These are phyloP conservation scores for Platyscapa corneri DNA, from an alignment of 1,140 invertebrate species.

Conservation along the genomic window DNA sequence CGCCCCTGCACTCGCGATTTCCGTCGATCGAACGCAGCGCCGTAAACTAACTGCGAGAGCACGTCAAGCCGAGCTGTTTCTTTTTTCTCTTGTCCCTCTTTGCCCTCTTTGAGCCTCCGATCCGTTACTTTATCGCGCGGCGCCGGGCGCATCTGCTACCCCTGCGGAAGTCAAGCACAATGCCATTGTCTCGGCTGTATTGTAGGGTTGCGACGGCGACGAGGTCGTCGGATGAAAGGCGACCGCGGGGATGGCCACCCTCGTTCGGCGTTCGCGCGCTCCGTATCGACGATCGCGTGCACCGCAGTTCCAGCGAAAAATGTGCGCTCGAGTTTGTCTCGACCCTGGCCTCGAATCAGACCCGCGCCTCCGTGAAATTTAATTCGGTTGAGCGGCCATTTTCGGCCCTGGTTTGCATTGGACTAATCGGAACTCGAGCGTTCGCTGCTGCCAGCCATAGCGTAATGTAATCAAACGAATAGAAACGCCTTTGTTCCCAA, in stretches of 20 bases:
- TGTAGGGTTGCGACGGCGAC: not conserved
- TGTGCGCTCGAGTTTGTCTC: not conserved
- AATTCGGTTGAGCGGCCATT: too few relatives aligned
- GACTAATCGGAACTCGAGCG: too few relatives aligned
- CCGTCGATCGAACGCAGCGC: conserved; percentile 44
- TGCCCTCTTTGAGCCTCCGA: not conserved
- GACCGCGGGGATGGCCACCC: not conserved
- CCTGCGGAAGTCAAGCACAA: conserved; percentile 17
- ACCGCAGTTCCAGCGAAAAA: not conserved
- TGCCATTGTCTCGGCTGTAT: conserved; percentile 32
- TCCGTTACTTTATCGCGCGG: conserved; percentile 13
- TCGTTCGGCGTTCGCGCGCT: not conserved
- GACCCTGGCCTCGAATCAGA: too few relatives aligned
- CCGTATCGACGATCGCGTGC: not conserved
- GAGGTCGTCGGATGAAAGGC: conserved; percentile 3
- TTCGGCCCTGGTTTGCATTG: too few relatives aligned
- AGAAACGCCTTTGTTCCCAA: not conserved
- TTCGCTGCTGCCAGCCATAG: too few relatives aligned
- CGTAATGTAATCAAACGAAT: not conserved
- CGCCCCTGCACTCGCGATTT: conserved; percentile 26
- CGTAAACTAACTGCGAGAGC: not conserved
- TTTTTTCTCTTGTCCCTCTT: not conserved
- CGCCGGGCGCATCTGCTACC: not conserved
- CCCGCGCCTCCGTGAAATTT: not conserved
- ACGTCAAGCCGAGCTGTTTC: not conserved